Base-by-base conservation (phyloP, 2,113 vertebrate species). In the Andinoacara biseriatus region DNA sequence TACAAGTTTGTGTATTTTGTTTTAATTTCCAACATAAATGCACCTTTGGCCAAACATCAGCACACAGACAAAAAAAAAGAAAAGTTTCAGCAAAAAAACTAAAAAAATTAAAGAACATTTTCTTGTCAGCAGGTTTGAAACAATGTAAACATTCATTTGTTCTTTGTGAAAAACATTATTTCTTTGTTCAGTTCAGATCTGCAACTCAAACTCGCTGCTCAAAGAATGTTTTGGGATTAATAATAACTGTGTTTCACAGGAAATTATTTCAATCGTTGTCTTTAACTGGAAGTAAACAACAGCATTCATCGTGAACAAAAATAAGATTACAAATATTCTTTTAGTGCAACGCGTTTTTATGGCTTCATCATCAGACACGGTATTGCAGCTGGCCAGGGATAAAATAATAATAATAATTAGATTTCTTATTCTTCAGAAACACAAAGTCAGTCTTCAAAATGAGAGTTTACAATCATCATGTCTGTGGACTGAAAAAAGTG, bases 301-400 rank as follows among this genome's bases (percentile, higher is more conserved):
- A 72, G 56, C 52, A 80, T 40, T 35, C 77, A 78, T 63, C 7
- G 46, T 31, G 29, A 43, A 4, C 15, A 40, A 43, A 29, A 49
- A 14, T 20, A 29, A 14, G 22, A 65, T 31, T 6, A 56, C 58
- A 57, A 62, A 57, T 17, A 10, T 17, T 43, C 5, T 26, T 72
- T 69, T 86, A 75, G 84, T 86, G 85, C 85, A 82, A 80, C 15
- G 5, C 13, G 40, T 74, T 43, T 74, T 35, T 5, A 60, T 56
- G 58, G 60, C 62, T 74, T 72, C 59, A 62, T 89, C 22, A 61
- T 14, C 13, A 15, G 40, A 15, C 1, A 8, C 14, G 14, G 60
- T 56, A 69, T 26, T 58, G 3, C 79, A 61, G 43, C 69, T 31
- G 69, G 24, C 20, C 59, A 24, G 58, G 58, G 35, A 58, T 7